A percentile compares a stretch with the other conserved stretches of the same genome.
phyloP scores from a whole-genome alignment of 2,113 vertebrate species.

The Colaptes auratus region DNA sequence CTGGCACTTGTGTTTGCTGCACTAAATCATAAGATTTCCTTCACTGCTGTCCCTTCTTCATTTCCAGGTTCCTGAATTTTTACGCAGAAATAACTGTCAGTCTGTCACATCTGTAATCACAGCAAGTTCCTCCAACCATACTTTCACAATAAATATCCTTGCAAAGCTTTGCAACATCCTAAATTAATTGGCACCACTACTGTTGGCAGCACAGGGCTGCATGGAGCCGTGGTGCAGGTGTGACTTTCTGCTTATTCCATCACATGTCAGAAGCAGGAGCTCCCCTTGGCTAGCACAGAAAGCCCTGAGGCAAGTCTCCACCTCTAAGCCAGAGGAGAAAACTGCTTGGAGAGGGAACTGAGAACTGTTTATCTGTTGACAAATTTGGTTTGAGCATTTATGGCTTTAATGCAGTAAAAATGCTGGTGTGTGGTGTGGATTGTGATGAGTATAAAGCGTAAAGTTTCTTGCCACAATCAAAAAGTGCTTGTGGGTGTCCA shows the following conservation, averaged over 20 bases:
- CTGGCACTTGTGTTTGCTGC: not conserved
- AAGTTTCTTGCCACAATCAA: not conserved
- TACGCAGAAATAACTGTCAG: not conserved
- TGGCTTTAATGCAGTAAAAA: not conserved
- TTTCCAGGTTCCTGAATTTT: constrained; percentile 18
- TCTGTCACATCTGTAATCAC: constrained; percentile 42
- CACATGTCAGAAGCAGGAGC: not conserved
- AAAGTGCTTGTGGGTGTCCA: not conserved
- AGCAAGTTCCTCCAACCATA: constrained; percentile 1
- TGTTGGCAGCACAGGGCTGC: not conserved
- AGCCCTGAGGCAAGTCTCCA: not conserved
- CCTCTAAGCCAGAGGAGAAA: not conserved
- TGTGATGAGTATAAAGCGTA: not conserved
- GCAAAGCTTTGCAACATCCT: constrained; percentile 1
- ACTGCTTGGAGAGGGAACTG: not conserved
- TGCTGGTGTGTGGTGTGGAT: not conserved
- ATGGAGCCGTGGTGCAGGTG: not conserved
- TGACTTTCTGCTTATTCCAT: not conserved
- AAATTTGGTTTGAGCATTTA: not conserved
- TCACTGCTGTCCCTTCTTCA: constrained; percentile 13
- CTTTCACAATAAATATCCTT: constrained; percentile 6
- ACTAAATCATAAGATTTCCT: constrained; percentile 22
- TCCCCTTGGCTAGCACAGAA: not conserved
- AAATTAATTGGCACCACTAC: constrained; percentile 47
- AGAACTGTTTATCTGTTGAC: not conserved